Conservation (phyloP, 2,888 invertebrate species). For the Chromoteleia sp. region DNA sequence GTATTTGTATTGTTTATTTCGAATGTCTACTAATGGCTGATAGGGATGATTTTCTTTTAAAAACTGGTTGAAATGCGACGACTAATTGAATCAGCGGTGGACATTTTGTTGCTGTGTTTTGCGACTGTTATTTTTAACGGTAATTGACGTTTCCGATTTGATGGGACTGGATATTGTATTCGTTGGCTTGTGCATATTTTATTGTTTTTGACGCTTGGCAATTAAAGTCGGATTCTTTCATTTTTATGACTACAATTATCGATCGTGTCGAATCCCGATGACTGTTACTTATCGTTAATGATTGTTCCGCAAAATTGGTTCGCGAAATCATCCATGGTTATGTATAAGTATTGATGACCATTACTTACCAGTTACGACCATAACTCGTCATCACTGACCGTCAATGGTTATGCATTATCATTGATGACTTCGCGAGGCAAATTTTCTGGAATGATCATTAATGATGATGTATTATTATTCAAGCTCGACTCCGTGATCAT, state of each 20-base stretch:
- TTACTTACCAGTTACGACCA: conserved; percentile 51
- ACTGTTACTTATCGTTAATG: conserved; percentile 64
- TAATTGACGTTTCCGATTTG: conserved; percentile 42
- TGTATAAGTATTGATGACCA: conserved; percentile 63
- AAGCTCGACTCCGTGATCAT: neutral
- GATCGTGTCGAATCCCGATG: conserved; percentile 17
- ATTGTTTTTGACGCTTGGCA: conserved; percentile 20
- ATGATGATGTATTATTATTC: conserved; percentile 35
- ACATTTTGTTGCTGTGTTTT: conserved; percentile 15
- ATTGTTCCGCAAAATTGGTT: conserved; percentile 57
- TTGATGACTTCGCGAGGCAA: conserved; percentile 57
- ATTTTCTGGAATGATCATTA: conserved; percentile 58
- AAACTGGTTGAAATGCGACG: conserved; percentile 29
- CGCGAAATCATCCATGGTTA: conserved; percentile 51
- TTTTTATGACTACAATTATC: conserved; percentile 14
- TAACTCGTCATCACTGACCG: conserved; percentile 63
- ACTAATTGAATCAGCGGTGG: conserved; percentile 25
- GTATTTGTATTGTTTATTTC: neutral
- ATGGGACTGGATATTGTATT: conserved; percentile 9
- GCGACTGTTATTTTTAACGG: conserved; percentile 17
- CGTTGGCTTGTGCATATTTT: conserved; percentile 13
- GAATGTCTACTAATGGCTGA: neutral
- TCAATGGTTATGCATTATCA: conserved; percentile 61
- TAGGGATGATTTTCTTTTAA: conserved; percentile 27
- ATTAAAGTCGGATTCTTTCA: conserved; percentile 13